Percentiles rank a stretch among this genome's conserved stretches.
phyloP scores from a whole-genome alignment of 2,113 vertebrate species.

The Canis aureus region DNA sequence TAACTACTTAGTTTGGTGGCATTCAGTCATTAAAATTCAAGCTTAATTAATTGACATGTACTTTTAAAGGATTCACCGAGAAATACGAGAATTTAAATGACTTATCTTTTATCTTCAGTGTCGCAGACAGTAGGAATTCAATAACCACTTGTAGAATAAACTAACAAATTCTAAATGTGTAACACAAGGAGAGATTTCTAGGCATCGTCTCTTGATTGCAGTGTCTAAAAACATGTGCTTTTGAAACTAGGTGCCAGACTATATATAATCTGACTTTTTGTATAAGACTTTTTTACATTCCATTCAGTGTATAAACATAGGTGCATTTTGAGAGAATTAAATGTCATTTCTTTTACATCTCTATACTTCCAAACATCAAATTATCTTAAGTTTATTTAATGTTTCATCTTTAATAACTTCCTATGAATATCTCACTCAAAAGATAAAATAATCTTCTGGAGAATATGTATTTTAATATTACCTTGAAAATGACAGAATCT shows the following conservation, averaged over 20 bases:
- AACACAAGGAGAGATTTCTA: conserved; percentile 31
- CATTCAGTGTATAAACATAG: not conserved
- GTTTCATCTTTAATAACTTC: not conserved
- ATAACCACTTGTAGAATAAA: conserved; percentile 25
- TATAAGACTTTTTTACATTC: not conserved
- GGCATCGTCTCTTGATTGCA: not conserved
- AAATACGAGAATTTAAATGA: conserved; percentile 14
- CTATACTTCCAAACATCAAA: not conserved
- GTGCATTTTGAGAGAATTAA: not conserved
- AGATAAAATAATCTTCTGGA: conserved; percentile 34
- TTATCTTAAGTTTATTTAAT: not conserved
- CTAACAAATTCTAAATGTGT: conserved; percentile 16
- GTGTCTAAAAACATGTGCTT: not conserved
- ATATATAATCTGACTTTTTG: conserved; percentile 18
- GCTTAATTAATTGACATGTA: not conserved
- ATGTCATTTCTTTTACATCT: conserved; percentile 6
- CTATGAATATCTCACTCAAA: conserved; percentile 24
- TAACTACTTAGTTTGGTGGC: conserved; percentile 24
- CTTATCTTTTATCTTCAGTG: not conserved
- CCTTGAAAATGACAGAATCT: conserved; percentile 13
- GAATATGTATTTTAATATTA: conserved; percentile 15
- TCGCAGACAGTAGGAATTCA: conserved; percentile 11
- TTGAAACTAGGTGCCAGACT: conserved; percentile 7
- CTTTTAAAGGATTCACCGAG: conserved; percentile 42
- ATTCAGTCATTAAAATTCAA: conserved; percentile 10